phyloP scores from a whole-genome alignment of 2,888 invertebrate genomes.

The Phorcus lineatus region DNA sequence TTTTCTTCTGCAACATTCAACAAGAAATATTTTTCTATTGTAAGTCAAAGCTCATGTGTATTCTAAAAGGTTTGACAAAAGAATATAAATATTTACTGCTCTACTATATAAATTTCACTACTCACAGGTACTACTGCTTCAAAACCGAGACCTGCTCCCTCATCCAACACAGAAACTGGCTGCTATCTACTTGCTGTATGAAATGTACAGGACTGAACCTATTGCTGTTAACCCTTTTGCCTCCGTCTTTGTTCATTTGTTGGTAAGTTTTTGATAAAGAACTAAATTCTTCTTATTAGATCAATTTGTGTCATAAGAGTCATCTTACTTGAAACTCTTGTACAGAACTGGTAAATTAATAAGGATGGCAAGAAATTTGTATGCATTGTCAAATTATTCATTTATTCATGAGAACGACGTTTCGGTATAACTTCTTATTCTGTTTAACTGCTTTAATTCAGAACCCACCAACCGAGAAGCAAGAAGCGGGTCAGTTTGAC shows the following conservation, averaged over 20 bases:
- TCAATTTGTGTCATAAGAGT: too few relatives aligned
- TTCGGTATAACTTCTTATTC: too few relatives aligned
- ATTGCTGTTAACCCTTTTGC: slow-evolving; percentile 84
- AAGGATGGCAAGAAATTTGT: too few relatives aligned
- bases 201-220: slow-evolving; percentile 83
- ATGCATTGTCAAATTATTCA: too few relatives aligned
- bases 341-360: too few relatives aligned
- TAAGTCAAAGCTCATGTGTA: too few relatives aligned
- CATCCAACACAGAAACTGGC: slow-evolving; percentile 83
- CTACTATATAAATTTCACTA: too few relatives aligned
- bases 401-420: too few relatives aligned
- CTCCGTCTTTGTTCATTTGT: slow-evolving; percentile 82
- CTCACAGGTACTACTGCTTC: slow-evolving; percentile 79
- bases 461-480: slow-evolving; percentile 70
- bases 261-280: slow-evolving; percentile 77
- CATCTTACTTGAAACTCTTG: too few relatives aligned
- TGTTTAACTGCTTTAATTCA: slow-evolving; percentile 30
- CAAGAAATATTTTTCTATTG: too few relatives aligned
- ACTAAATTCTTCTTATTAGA: not conserved
- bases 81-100: too few relatives aligned
- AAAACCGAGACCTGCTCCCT: slow-evolving; percentile 83
- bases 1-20: not conserved
- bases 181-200: slow-evolving; percentile 83
- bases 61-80: too few relatives aligned
- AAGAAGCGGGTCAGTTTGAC: slow-evolving; percentile 65